Evolutionary conservation across 2,113 vertebrate genomes (phyloP), one percentile per base, ranked within the genome.

Genomic region (Anoura caudifer): DNA sequence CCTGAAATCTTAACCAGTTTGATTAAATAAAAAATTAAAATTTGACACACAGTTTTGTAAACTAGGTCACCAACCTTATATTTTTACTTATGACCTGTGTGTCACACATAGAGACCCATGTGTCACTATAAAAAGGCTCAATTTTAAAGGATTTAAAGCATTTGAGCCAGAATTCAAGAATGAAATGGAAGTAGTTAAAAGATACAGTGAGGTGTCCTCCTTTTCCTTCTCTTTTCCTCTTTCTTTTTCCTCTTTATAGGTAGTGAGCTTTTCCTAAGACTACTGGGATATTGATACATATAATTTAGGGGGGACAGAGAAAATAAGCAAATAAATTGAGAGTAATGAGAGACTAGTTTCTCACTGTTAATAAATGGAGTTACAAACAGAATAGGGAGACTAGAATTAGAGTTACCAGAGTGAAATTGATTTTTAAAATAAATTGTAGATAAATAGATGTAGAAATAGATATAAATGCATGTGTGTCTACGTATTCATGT

Each of bases 401-500:
- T 72, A 79, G 54, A 52, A 79, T 50, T 56, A 63, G 65, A 73
- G 38, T 24, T 36, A 43, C 20, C 7, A 47, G 11, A 38, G 4
- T 67, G 22, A 83, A 80, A 73, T 65, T 7, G 6, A 69, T 50
- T 96, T 77, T 90, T 33, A 10, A 81, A 54, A 26, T 43, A 87
- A 69, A 69, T 69, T 52, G 43, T 28, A 75, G 54, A 72, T 22
- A 79, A 41, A 14, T 38, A 41, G 56, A 19, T 45, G 52, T 36
- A 61, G 61, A 90, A 85, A 72, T 72, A 56, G 61, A 24, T 69
- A 28, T 3, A 43, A 1, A 43, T 31, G 61, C 12, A 8, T 77
- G 5, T 87, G 16, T 36, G 15, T 22, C 13, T 7, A 0, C 45
- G 3, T 16, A 20, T 22, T 0, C 2, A 6, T 24, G 26, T 16